Evolutionary conservation across 2,888 invertebrate genomes (phyloP).

Genomic region (Lacanobia wlatinum): DNA sequence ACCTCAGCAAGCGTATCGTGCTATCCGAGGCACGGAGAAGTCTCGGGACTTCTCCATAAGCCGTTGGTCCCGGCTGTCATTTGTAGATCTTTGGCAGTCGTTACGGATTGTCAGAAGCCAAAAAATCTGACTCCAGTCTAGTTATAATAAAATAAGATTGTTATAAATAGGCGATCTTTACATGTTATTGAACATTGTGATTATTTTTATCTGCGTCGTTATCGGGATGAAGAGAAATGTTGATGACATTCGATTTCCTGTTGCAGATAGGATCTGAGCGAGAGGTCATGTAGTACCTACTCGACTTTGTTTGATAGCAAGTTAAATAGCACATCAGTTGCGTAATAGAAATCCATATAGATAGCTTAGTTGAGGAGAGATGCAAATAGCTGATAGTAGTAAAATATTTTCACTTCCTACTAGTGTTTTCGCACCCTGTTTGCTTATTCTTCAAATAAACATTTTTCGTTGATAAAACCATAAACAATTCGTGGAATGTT

Average conservation of each 20-base stretch:
- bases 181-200: conserved; percentile 26
- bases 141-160: conserved; percentile 12
- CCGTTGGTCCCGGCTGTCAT: no score
- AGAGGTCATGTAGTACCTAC: conserved; percentile 28
- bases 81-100: no score
- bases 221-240: conserved; percentile 47
- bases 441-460: neutral
- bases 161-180: conserved; percentile 32
- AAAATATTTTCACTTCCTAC: neutral
- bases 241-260: conserved; percentile 55
- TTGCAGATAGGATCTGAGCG: conserved; percentile 37
- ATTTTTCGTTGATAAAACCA: conserved; percentile 7
- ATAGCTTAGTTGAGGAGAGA: neutral
- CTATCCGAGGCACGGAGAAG: no score
- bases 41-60: no score
- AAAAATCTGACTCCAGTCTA: no score
- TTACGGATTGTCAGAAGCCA: no score
- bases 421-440: neutral
- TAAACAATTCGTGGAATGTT: conserved; percentile 14
- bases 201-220: conserved; percentile 47
- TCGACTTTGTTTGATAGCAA: conserved; percentile 29
- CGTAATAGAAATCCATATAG: neutral
- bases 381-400: neutral
- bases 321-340: conserved; percentile 13
- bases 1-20: no score